Evolutionary conservation across 1,140 invertebrate genomes (phyloP).

Genomic region (Copidosoma floridanum): DNA sequence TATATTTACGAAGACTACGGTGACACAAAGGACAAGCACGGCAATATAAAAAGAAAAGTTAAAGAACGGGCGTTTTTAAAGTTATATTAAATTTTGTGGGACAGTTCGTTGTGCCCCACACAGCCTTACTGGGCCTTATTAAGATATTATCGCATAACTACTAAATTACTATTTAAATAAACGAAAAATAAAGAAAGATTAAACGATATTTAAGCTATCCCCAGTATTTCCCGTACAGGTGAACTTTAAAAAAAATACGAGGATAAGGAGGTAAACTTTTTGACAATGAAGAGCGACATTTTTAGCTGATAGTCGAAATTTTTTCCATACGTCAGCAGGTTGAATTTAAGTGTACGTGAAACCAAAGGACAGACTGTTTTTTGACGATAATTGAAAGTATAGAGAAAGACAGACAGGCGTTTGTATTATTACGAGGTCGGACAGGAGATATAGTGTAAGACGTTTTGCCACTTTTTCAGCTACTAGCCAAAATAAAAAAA

Average conservation of each 20-base stretch:
- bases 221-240: conserved; percentile 43
- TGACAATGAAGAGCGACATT: conserved; percentile 33
- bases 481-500: conserved; percentile 37
- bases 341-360: conserved; percentile 18
- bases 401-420: conserved; percentile 5
- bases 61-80: conserved; percentile 38
- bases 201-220: conserved; percentile 49
- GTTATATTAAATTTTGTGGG: conserved; percentile 53
- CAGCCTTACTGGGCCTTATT: conserved; percentile 58
- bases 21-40: too few species aligned
- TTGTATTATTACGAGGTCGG: conserved; percentile 1
- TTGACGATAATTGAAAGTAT: not conserved
- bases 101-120: conserved; percentile 51
- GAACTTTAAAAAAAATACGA: conserved; percentile 32
- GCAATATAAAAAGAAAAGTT: not conserved
- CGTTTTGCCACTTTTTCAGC: conserved; percentile 40
- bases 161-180: conserved; percentile 48
- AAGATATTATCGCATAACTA: conserved; percentile 55
- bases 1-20: too few species aligned
- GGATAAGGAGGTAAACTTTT: conserved; percentile 28
- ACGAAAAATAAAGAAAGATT: conserved; percentile 44
- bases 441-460: conserved; percentile 11
- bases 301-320: conserved; percentile 20
- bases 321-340: conserved; percentile 16
- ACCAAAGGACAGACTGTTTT: not conserved